These are phyloP conservation scores for Oreochromis aureus DNA, from an alignment of 2,113 vertebrate species.

Conservation along the genomic window DNA sequence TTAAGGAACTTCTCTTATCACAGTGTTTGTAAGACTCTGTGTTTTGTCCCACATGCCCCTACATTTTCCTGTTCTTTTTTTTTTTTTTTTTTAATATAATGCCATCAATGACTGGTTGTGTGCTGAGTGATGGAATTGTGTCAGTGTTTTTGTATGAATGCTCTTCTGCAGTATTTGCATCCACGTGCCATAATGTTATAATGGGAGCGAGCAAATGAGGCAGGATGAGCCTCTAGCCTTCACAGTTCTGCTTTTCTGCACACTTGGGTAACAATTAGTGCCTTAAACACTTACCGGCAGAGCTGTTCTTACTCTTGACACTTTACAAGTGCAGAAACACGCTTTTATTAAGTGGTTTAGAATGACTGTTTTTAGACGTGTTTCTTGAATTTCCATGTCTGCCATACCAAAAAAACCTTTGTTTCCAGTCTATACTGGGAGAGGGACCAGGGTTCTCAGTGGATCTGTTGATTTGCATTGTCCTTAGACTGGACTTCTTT, in stretches of 20 bases:
- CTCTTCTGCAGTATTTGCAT: conserved; percentile 49
- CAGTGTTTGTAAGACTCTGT: background rate
- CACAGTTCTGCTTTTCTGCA: conserved; percentile 1
- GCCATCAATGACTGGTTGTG: background rate
- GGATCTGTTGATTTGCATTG: conserved; percentile 28
- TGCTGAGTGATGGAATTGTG: conserved; percentile 17
- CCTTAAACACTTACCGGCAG: conserved; percentile 38
- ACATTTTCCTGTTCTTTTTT: background rate
- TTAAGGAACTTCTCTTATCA: background rate
- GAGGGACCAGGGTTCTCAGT: conserved; percentile 51
- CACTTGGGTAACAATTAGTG: conserved; percentile 29
- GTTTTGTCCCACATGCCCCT: background rate
- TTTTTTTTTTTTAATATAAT: background rate
- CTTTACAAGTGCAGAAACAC: conserved; percentile 1
- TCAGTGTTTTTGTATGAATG: conserved; percentile 36
- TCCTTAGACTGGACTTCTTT: conserved; percentile 22
- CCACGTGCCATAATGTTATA: conserved; percentile 50
- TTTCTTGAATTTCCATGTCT: conserved; percentile 20
- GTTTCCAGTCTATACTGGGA: conserved; percentile 41
- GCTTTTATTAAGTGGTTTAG: background rate
- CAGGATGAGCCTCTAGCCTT: background rate
- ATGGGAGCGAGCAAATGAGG: conserved; percentile 13
- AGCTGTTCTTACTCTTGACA: background rate
- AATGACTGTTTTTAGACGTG: background rate
- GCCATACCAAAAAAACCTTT: conserved; percentile 47